Base-by-base conservation (phyloP, 2,113 vertebrate species). In the Coregonus clupeaformis region DNA sequence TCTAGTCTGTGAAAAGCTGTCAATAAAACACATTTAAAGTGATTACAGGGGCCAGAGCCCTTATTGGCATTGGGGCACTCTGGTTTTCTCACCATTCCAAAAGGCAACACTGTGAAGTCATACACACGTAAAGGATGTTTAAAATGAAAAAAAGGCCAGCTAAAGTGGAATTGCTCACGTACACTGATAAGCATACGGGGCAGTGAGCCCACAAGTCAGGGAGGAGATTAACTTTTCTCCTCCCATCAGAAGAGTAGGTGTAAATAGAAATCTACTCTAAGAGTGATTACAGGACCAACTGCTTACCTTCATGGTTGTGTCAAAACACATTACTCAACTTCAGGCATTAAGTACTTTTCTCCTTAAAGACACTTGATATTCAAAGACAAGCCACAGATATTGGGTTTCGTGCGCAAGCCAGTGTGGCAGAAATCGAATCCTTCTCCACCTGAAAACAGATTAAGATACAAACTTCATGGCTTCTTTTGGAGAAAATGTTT, bases 1-100 rank as follows among this genome's bases (percentile, higher is more conserved):
- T 88, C 83, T 92, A 92, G 93, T 93, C 91, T 92, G 82, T 82
- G 84, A 88, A 90, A 91, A 91, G 86, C 86, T 86, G 89, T 90
- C 89, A 91, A 91, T 91, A 85, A 89, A 92, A 90, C 84, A 91
- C 90, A 88, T 90, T 91, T 88, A 82, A 88, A 90, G 83, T 91
- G 91, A 92, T 91, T 92, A 91, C 86, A 80, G 82, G 25, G n/a
- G n/a, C n/a, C n/a, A n/a, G n/a, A n/a, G 70, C 77, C 20, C 85
- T 85, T 88, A 88, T 84, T 86, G 86, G 84, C 88, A 83, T 12
- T 75, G 66, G 57, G 85, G 85, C 84, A 82, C 73, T 79, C 76
- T 25, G 60, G 45, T 60, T 32, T 32, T 16, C 65, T 79, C 77
- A 22, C 29, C 0, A 0, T 47, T 42, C 42, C 18, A 42, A 6